These are phyloP conservation scores for Malurus leucopterus DNA, from an alignment of 2,797 vertebrate genomes.

Conservation along the genomic window DNA sequence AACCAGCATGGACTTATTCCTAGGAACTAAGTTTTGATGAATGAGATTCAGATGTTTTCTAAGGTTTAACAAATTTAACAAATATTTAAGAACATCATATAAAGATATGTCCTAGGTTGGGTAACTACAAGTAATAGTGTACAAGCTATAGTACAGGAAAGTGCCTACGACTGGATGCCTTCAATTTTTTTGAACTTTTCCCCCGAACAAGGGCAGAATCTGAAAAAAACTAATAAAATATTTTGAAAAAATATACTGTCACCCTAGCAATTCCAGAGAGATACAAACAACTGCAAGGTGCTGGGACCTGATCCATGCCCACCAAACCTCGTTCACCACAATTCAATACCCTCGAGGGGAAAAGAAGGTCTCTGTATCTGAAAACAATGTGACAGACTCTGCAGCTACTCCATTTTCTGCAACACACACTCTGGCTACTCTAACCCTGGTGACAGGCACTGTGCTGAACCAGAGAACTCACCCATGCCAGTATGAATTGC, in stretches of 20 bases:
- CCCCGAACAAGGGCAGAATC: background rate
- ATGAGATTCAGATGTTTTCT: background rate
- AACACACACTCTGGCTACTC: background rate
- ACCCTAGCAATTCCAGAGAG: background rate
- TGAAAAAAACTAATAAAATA: background rate
- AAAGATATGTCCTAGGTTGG: background rate
- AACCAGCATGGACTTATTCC: background rate
- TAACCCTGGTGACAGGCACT: accelerated
- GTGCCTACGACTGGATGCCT: too few relatives aligned
- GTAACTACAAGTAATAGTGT: background rate
- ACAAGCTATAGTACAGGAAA: background rate
- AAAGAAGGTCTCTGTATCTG: background rate
- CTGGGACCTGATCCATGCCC: background rate
- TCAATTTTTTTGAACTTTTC: background rate
- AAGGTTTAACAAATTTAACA: background rate
- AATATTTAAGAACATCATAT: background rate
- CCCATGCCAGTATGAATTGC: background rate
- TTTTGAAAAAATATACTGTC: background rate
- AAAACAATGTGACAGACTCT: background rate
- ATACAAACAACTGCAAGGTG: background rate
- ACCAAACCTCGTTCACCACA: background rate
- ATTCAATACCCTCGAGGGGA: background rate
- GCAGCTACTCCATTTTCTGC: background rate
- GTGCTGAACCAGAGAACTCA: background rate
- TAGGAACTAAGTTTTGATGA: background rate